phyloP scores from a whole-genome alignment of 2,113 vertebrate species.

The Muntiacus muntjak region DNA sequence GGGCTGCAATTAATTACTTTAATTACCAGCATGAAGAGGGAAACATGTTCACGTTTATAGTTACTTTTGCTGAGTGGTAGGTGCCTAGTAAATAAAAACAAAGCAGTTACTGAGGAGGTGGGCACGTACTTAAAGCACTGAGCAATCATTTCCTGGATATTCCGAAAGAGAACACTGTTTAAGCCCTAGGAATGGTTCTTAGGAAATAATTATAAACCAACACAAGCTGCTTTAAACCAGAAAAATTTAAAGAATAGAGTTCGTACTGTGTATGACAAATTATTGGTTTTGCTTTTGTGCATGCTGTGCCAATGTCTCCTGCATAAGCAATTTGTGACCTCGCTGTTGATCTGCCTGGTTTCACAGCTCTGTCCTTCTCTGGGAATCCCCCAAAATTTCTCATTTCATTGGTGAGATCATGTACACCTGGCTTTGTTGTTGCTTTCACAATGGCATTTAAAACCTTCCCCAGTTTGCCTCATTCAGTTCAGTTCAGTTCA shows the following conservation, averaged over 20 bases:
- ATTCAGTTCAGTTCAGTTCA: too few species aligned
- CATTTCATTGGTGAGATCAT: background rate
- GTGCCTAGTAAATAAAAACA: background rate
- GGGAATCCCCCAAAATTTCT: background rate
- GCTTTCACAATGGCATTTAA: background rate
- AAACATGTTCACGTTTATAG: background rate
- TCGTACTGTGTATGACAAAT: background rate
- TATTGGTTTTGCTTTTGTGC: background rate
- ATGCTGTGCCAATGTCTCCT: background rate
- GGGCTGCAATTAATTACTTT: background rate
- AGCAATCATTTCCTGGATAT: background rate
- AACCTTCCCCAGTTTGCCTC: background rate
- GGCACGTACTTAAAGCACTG: background rate
- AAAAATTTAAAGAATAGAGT: background rate
- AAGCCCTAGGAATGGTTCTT: background rate
- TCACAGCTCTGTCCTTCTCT: background rate
- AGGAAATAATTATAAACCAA: background rate
- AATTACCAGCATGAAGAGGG: background rate
- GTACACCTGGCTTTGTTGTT: background rate
- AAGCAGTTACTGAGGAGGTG: background rate
- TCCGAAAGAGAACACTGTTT: background rate
- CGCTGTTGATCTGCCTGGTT: background rate
- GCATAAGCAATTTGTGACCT: too few species aligned
- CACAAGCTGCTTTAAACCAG: background rate
- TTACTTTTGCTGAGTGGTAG: background rate